Evolutionary conservation across 2,888 invertebrate species (phyloP), one percentile per base, ranked within the genome.

Genomic region (Torymus texanus): DNA sequence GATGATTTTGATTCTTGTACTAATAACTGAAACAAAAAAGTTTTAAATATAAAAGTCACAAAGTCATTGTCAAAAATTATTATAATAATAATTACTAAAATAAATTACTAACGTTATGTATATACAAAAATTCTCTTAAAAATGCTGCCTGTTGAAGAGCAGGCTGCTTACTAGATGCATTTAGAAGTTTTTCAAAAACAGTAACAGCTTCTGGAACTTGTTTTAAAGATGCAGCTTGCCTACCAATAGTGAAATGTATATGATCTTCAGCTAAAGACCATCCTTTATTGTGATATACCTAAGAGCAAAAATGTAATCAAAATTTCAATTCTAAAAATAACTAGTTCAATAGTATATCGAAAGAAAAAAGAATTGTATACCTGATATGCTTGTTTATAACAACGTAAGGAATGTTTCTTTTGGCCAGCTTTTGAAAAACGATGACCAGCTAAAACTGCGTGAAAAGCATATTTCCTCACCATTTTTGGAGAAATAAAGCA

Each of bases 221-320:
- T 86, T 95, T 95, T 85, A 98, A 92, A 88, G 95, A 94, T 86
- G 95, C 94, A 53, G 97, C 97, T 89, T 97, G 95, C 83, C 97
- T 94, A 1, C 97, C 98, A 87, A 98, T 95, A 8, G 97, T 97
- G 90, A 96, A 97, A 91, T 97, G 95, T 86, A 98, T 97, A 91
- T 98, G 98, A 92, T 98, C 98, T 90, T 97, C 96, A 5, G 98
- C 97, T 84, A 97, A 92, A 83, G 95, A 95, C 98, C 98, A 98
- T 5, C 95, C 95, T 86, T 95, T 95, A 65, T 92, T 92, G 83
- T 92, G 92, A 89, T 95, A 96, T 63, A 96, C 94, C 94, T 95
- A 89, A 29, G 72, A 79, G 56, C 63, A 56, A 18, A 62, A 41
- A 14, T 63, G 56, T 29, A 59, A 50, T 66, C 8, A 41, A 41